A percentile compares a stretch with the other conserved stretches of the same genome.
Evolutionary conservation across 2,797 vertebrate species (phyloP).

Genomic region (Podarcis siculus): DNA sequence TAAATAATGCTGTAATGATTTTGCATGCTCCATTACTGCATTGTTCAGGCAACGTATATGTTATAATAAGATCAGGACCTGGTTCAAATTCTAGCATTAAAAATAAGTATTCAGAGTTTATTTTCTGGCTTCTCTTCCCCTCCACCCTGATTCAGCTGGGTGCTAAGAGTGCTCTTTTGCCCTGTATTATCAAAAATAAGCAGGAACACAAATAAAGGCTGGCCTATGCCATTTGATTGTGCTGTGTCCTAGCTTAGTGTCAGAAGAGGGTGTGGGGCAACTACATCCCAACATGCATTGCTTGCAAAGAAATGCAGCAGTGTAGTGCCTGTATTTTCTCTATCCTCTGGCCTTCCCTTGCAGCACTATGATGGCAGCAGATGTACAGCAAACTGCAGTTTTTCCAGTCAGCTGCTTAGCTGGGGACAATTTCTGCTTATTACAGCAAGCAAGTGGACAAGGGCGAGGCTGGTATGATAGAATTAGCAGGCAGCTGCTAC

Average conservation of each 20-base stretch:
- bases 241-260: neutral
- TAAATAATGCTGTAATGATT: neutral
- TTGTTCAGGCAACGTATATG: neutral
- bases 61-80: neutral
- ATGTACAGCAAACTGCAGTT: neutral
- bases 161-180: neutral
- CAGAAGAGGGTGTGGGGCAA: neutral
- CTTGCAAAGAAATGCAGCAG: neutral
- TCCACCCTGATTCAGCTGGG: neutral
- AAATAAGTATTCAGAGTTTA: neutral
- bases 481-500: neutral
- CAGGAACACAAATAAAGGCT: neutral
- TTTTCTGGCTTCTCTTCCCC: neutral
- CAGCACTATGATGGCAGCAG: neutral
- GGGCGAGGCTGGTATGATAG: neutral
- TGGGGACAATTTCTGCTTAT: neutral
- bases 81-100: neutral
- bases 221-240: neutral
- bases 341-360: neutral
- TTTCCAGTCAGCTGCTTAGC: neutral
- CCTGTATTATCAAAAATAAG: neutral
- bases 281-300: neutral
- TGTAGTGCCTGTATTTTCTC: neutral
- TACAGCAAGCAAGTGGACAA: neutral
- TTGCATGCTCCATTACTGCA: neutral